A percentile compares a stretch with the other conserved stretches of the same genome.
Conservation (phyloP, 2,888 invertebrate species). For the Drepanosiphum platanoidis region DNA sequence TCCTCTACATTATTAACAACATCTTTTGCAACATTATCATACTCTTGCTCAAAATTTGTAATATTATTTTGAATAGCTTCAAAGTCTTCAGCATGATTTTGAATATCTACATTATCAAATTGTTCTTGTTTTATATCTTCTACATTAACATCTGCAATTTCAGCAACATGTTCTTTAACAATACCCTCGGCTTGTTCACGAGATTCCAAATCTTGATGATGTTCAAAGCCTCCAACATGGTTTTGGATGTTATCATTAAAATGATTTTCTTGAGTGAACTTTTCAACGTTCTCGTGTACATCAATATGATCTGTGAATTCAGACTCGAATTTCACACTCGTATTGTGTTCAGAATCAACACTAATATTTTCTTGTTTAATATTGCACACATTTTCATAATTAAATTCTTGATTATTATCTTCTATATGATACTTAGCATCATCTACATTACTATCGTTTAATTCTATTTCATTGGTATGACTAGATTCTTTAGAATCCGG, state of each 20-base stretch:
- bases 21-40: background rate
- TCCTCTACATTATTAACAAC: background rate
- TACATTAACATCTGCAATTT: background rate
- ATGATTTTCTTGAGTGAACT: slow-evolving; percentile 2
- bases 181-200: background rate
- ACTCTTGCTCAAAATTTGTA: background rate
- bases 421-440: background rate
- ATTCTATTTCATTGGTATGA: background rate
- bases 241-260: background rate
- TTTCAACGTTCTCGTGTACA: background rate
- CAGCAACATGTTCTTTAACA: background rate
- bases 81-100: background rate
- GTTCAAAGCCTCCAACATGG: background rate
- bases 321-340: background rate
- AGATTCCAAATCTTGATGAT: background rate
- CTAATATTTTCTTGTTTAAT: slow-evolving; percentile 22
- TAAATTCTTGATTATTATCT: slow-evolving; percentile 9
- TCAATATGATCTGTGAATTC: background rate
- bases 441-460: background rate
- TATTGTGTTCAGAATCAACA: background rate
- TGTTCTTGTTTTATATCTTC: background rate
- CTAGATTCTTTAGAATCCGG: background rate
- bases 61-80: too few relatives aligned
- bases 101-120: background rate
- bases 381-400: background rate